phyloP scores from a whole-genome alignment of 2,888 invertebrate species.

The Mongoloraphidia duomilia region DNA sequence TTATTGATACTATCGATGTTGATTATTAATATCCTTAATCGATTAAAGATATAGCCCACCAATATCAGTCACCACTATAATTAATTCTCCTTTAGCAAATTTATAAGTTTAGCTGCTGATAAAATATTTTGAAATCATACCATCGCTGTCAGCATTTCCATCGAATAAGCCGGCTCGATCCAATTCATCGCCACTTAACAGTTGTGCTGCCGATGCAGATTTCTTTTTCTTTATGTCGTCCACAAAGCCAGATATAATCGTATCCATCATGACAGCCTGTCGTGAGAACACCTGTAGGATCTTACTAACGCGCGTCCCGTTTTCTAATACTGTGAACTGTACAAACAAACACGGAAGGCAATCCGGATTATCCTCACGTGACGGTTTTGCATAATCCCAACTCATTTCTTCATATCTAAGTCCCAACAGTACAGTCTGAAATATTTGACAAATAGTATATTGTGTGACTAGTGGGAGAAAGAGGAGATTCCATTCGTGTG shows the following conservation, averaged over 20 bases:
- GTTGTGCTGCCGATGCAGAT: conserved; percentile 17
- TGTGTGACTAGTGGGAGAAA: too few species aligned
- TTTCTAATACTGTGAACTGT: conserved; percentile 73
- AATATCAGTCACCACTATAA: conserved; percentile 1
- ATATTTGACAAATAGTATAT: conserved; percentile 9
- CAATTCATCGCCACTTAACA: conserved; percentile 26
- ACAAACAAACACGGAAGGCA: conserved; percentile 85
- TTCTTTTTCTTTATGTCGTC: conserved; percentile 48
- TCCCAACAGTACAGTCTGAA: conserved; percentile 68
- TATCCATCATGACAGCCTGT: conserved; percentile 78
- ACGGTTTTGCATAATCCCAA: conserved; percentile 84
- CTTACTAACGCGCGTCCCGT: conserved; percentile 63
- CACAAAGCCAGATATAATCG: conserved; percentile 67
- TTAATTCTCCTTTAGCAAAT: too few species aligned
- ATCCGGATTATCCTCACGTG: conserved; percentile 69
- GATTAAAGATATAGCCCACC: neutral
- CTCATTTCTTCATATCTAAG: conserved; percentile 79
- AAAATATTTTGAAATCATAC: conserved; percentile 12
- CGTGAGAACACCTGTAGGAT: conserved; percentile 59
- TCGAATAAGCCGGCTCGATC: conserved; percentile 27
- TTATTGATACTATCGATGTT: too few species aligned
- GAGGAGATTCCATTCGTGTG: too few species aligned
- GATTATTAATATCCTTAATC: too few species aligned
- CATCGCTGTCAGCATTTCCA: conserved; percentile 24
- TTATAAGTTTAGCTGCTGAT: too few species aligned